These are phyloP conservation scores for Conus canariensis DNA, from an alignment of 2,888 invertebrate species.

Conservation along the genomic window DNA sequence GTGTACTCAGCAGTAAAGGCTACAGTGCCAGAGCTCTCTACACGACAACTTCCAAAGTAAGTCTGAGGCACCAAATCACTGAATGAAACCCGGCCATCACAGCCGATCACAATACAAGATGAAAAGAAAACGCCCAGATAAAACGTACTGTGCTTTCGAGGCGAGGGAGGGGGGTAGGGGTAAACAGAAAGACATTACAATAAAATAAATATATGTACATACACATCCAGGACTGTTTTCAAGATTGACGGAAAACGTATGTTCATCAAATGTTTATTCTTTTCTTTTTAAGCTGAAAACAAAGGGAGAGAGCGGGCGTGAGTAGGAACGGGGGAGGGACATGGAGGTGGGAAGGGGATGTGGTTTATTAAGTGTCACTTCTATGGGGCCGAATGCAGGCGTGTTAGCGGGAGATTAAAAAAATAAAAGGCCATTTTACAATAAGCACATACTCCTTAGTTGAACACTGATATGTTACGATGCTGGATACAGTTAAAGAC, in stretches of 20 bases:
- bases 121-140: no score
- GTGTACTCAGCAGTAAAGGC: no score
- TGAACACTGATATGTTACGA: neutral
- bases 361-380: neutral
- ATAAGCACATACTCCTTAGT: constrained; percentile 7
- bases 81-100: no score
- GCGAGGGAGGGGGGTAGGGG: no score
- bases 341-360: neutral
- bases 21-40: no score
- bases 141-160: no score
- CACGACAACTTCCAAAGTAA: no score
- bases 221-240: neutral
- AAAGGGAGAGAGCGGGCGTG: neutral
- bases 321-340: neutral
- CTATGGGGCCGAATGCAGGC: neutral
- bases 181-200: neutral
- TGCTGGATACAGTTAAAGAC: neutral
- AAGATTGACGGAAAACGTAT: neutral
- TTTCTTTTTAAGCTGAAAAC: neutral
- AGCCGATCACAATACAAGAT: no score
- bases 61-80: no score
- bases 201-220: neutral
- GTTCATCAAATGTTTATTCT: neutral
- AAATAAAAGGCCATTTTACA: neutral
- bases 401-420: neutral